A percentile compares a stretch with the other conserved stretches of the same genome.
Conservation (phyloP, 2,113 vertebrate genomes). For the Nannospalax galili region DNA sequence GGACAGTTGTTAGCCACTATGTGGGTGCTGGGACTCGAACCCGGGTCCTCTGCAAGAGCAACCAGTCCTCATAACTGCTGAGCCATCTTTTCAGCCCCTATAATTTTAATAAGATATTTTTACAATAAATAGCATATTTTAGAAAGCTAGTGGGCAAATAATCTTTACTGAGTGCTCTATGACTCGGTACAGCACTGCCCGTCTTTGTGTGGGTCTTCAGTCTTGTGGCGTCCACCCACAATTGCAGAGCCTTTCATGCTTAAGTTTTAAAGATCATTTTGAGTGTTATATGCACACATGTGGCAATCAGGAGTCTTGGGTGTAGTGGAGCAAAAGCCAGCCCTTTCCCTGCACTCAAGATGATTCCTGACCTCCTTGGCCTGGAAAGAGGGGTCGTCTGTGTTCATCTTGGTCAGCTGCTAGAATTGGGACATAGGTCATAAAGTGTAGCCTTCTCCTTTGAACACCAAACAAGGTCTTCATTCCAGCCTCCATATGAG, state of each 20-base stretch:
- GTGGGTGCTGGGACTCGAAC: too few relatives aligned
- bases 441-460: too few relatives aligned
- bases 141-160: neutral
- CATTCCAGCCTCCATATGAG: neutral
- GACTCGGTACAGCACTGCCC: neutral
- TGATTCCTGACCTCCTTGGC: neutral
- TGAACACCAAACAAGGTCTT: neutral
- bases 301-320: neutral
- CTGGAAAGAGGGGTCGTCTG: neutral
- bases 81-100: too few relatives aligned
- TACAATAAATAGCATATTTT: constrained; percentile 41
- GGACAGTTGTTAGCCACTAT: too few relatives aligned
- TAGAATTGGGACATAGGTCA: neutral
- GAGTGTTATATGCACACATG: neutral
- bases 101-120: neutral
- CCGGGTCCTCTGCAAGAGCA: too few relatives aligned
- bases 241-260: neutral
- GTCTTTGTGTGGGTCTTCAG: neutral
- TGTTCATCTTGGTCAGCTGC: neutral
- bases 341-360: neutral
- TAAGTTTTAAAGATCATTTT: constrained; percentile 10
- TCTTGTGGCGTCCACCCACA: constrained; percentile 5
- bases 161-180: constrained; percentile 29
- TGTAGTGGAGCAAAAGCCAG: neutral
- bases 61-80: too few relatives aligned